A percentile compares a stretch with the other conserved stretches of the same genome.
Evolutionary conservation across 2,888 invertebrate genomes (phyloP).

Genomic region (Pachliopta kotzebuea): DNA sequence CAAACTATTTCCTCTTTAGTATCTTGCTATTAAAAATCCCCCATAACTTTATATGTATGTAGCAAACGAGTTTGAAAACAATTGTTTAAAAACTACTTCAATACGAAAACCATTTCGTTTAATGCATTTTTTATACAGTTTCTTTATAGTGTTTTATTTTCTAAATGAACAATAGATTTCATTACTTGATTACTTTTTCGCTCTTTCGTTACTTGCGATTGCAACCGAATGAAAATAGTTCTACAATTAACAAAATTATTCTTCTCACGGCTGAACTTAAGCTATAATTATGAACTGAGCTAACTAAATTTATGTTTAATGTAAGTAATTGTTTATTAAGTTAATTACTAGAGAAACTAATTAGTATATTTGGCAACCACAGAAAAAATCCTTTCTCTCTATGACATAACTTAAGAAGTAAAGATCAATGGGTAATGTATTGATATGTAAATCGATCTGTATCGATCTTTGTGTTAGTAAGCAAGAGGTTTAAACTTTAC

Average conservation of each 20-base stretch:
- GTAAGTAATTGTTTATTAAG: neutral
- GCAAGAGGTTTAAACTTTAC: too few relatives aligned
- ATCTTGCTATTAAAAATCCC: too few relatives aligned
- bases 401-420: too few relatives aligned
- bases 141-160: neutral
- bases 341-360: neutral
- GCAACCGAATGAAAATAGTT: neutral
- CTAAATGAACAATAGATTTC: neutral
- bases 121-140: neutral
- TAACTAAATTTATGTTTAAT: neutral
- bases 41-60: too few relatives aligned
- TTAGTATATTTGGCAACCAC: neutral
- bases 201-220: neutral
- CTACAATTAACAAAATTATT: neutral
- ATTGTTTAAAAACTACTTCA: too few relatives aligned
- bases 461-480: too few relatives aligned
- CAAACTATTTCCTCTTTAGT: too few relatives aligned
- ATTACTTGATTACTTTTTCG: neutral
- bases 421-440: too few relatives aligned
- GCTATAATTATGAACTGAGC: neutral
- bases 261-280: neutral
- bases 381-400: neutral
- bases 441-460: too few relatives aligned
- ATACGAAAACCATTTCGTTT: neutral
- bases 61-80: too few relatives aligned